Percentiles rank a stretch among this genome's conserved stretches.
These are phyloP conservation scores for Hylaea fasciaria DNA, from an alignment of 2,888 invertebrate species.

Conservation along the genomic window DNA sequence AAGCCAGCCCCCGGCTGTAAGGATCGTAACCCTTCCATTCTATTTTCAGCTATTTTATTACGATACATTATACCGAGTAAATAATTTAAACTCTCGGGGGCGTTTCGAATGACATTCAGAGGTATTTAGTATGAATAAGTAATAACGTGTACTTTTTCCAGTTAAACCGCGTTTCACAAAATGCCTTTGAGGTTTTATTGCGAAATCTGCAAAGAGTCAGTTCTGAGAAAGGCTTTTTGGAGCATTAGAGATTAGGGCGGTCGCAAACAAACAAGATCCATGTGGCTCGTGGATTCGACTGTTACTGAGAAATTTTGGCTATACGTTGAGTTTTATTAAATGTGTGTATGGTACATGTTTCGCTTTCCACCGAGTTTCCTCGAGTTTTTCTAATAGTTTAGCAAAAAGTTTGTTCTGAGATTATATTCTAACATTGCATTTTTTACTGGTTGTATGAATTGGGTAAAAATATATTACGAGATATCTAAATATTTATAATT, in stretches of 20 bases:
- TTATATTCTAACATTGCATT: no score
- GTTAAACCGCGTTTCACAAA: background rate
- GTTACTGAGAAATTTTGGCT: no score
- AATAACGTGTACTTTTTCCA: background rate
- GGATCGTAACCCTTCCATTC: conserved; percentile 7
- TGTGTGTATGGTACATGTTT: no score
- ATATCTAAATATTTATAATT: no score
- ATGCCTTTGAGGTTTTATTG: conserved; percentile 17
- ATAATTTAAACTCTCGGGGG: background rate
- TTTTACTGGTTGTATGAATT: no score
- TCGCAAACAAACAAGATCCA: conserved; percentile 7
- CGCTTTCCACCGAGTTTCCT: no score
- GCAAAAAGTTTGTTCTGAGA: no score
- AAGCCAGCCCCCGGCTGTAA: conserved; percentile 12
- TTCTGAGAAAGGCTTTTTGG: conserved; percentile 4
- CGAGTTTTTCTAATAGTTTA: no score
- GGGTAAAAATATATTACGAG: no score
- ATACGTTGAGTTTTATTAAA: no score
- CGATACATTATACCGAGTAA: background rate
- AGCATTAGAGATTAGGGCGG: conserved; percentile 11
- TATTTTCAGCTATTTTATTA: conserved; percentile 8
- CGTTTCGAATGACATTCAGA: background rate
- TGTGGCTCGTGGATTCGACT: background rate
- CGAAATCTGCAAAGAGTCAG: conserved; percentile 8
- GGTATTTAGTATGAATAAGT: conserved; percentile 3